These are phyloP conservation scores for Paramormyrops kingsleyae DNA, from an alignment of 2,113 vertebrate genomes.

Conservation along the genomic window DNA sequence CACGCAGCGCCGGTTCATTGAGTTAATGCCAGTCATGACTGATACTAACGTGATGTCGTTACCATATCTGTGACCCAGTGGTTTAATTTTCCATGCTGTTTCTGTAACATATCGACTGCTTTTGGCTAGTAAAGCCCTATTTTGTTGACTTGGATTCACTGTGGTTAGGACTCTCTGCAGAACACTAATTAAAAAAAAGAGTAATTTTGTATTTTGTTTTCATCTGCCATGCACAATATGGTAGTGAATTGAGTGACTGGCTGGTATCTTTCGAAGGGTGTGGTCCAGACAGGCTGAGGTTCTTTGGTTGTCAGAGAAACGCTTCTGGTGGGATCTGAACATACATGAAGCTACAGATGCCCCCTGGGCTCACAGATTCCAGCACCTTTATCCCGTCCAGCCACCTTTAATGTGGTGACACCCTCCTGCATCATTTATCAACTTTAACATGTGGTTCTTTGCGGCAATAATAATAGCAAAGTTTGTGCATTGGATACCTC, in stretches of 20 bases:
- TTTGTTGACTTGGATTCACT: neutral
- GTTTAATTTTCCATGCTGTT: neutral
- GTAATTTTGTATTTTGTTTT: neutral
- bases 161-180: neutral
- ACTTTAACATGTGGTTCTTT: neutral
- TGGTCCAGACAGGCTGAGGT: neutral
- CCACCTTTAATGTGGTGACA: neutral
- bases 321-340: neutral
- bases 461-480: neutral
- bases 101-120: neutral
- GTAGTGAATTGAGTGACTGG: neutral
- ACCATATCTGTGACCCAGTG: neutral
- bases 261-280: neutral
- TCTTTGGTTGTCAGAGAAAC: neutral
- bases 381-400: neutral
- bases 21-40: neutral
- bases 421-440: constrained; percentile 1
- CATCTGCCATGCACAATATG: neutral
- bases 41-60: neutral
- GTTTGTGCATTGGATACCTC: neutral
- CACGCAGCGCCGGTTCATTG: neutral
- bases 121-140: neutral
- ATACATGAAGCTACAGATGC: neutral
- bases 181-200: neutral
- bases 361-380: neutral